Conservation (phyloP, 2,888 invertebrate genomes). For the Monochamus alternatus region DNA sequence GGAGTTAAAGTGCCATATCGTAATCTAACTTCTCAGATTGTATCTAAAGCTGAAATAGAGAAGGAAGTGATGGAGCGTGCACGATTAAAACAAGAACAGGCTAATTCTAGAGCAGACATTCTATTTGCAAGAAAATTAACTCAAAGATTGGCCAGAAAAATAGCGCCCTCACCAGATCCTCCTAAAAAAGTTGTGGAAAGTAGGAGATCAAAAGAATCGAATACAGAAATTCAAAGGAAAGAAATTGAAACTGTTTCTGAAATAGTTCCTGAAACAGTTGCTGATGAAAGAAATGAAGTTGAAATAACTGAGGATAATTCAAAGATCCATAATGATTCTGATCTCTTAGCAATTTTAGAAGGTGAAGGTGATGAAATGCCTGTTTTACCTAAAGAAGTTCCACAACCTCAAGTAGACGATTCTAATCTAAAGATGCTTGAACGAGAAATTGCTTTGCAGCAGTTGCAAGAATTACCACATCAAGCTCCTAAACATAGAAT, state of each 20-base stretch:
- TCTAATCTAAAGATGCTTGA: constrained; percentile 67
- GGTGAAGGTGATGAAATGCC: constrained; percentile 64
- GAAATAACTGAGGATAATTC: constrained; percentile 40
- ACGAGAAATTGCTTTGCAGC: constrained; percentile 74
- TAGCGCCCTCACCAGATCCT: constrained; percentile 45
- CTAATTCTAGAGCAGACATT: constrained; percentile 69
- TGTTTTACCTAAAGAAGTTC: constrained; percentile 38
- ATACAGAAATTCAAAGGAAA: not conserved
- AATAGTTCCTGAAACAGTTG: not conserved
- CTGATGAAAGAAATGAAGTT: constrained; percentile 24
- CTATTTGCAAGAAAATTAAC: constrained; percentile 74
- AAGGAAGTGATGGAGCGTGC: constrained; percentile 73
- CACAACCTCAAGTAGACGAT: constrained; percentile 44
- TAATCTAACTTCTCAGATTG: constrained; percentile 74
- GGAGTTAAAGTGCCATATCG: constrained; percentile 70
- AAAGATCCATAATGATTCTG: constrained; percentile 53
- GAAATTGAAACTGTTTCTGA: not conserved
- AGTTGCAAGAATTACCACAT: constrained; percentile 72
- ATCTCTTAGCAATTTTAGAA: constrained; percentile 74
- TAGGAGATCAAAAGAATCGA: constrained; percentile 8
- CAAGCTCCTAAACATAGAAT: constrained; percentile 51
- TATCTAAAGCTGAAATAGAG: constrained; percentile 73
- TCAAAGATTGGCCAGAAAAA: constrained; percentile 66
- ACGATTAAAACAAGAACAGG: constrained; percentile 69
- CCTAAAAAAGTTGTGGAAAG: constrained; percentile 40